Evolutionary conservation across 2,113 vertebrate species (phyloP).

Genomic region (Paramormyrops kingsleyae): DNA sequence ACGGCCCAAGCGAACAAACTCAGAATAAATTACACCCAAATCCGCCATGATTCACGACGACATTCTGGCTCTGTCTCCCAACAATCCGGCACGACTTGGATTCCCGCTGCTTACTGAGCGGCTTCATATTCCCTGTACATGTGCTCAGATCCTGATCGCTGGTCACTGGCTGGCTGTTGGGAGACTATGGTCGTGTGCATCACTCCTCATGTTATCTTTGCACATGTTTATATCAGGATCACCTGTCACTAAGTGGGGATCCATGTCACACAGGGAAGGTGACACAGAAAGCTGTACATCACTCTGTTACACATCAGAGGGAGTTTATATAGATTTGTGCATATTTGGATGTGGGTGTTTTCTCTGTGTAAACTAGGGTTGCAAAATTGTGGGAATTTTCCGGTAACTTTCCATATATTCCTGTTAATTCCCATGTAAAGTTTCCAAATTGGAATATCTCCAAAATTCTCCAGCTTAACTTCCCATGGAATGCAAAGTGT

Average conservation of each 20-base stretch:
- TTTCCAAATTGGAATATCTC: neutral
- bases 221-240: neutral
- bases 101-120: neutral
- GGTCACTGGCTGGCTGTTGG: neutral
- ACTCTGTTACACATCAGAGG: neutral
- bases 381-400: neutral
- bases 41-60: neutral
- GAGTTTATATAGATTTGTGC: neutral
- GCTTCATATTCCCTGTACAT: neutral
- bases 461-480: neutral
- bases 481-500: neutral
- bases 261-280: neutral
- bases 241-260: neutral
- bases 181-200: neutral
- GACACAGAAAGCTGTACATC: neutral
- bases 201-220: neutral
- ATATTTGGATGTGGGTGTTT: neutral
- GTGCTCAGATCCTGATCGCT: neutral
- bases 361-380: neutral
- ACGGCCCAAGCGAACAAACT: neutral
- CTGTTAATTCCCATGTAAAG: neutral
- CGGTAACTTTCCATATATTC: neutral
- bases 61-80: neutral
- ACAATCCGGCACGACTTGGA: neutral
- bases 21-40: slow-evolving; percentile 1